phyloP scores from a whole-genome alignment of 2,113 vertebrate genomes.

The Lepus americanus region DNA sequence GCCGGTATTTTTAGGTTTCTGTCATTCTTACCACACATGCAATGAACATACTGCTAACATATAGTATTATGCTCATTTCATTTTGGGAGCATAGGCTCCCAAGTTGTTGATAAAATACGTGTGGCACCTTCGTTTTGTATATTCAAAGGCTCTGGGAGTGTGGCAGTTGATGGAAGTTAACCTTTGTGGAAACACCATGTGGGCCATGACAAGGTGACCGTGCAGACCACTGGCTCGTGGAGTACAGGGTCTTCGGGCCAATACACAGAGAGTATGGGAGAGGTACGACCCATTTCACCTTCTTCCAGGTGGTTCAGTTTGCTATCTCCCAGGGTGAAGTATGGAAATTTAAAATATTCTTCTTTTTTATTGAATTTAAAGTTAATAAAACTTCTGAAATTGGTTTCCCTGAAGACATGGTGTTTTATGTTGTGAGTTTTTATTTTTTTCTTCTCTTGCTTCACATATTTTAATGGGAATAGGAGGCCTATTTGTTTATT shows the following conservation, averaged over 20 bases:
- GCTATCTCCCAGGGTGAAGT: neutral
- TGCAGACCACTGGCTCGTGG: too few relatives aligned
- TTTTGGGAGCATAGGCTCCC: neutral
- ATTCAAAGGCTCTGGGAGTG: neutral
- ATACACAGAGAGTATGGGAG: neutral
- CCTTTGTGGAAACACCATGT: neutral
- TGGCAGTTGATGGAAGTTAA: neutral
- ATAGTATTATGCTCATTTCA: neutral
- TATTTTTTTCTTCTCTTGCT: neutral
- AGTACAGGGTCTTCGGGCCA: neutral
- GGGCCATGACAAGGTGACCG: neutral
- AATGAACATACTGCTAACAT: neutral
- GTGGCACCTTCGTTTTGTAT: neutral
- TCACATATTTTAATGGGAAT: neutral
- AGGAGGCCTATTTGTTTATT: neutral
- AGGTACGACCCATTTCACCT: neutral
- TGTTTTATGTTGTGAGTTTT: neutral
- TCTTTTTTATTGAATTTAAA: neutral
- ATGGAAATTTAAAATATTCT: neutral
- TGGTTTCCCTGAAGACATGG: neutral
- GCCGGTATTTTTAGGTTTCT: neutral
- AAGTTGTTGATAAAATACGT: neutral
- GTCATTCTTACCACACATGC: neutral
- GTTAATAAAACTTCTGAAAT: slow-evolving; percentile 11
- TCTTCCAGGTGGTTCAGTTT: neutral